Evolutionary conservation across 2,797 vertebrate genomes (phyloP).

Genomic region (Lepus oiostolus): DNA sequence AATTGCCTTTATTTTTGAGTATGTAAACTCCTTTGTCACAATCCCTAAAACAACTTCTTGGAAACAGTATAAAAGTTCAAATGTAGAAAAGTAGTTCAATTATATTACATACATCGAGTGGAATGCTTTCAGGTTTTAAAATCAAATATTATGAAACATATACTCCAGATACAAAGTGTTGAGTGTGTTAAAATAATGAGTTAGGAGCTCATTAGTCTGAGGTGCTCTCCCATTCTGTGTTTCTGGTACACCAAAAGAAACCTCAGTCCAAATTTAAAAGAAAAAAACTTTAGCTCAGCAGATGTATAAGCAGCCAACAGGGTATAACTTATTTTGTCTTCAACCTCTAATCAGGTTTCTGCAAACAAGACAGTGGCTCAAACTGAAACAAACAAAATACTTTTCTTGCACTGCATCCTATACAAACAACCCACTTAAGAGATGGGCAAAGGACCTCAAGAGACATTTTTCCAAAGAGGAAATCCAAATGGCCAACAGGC

Average conservation of each 20-base stretch:
- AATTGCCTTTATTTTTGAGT: background rate
- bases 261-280: slow-evolving; percentile 12
- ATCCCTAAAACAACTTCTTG: slow-evolving; percentile 8
- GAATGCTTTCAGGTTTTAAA: background rate
- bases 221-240: background rate
- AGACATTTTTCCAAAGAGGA: too few species aligned
- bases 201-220: background rate
- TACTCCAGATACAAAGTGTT: background rate
- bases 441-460: too few species aligned
- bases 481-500: too few species aligned
- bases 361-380: background rate
- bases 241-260: background rate
- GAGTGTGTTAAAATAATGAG: background rate
- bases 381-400: background rate
- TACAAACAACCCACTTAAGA: background rate
- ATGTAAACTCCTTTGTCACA: background rate
- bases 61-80: slow-evolving; percentile 44
- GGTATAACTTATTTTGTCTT: background rate
- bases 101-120: background rate
- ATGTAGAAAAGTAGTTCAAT: background rate
- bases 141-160: background rate
- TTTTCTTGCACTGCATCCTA: background rate
- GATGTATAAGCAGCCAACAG: background rate
- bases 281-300: background rate
- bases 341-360: background rate